Base-by-base conservation (phyloP, 2,113 vertebrate genomes). In the Anarrhichthys ocellatus region DNA sequence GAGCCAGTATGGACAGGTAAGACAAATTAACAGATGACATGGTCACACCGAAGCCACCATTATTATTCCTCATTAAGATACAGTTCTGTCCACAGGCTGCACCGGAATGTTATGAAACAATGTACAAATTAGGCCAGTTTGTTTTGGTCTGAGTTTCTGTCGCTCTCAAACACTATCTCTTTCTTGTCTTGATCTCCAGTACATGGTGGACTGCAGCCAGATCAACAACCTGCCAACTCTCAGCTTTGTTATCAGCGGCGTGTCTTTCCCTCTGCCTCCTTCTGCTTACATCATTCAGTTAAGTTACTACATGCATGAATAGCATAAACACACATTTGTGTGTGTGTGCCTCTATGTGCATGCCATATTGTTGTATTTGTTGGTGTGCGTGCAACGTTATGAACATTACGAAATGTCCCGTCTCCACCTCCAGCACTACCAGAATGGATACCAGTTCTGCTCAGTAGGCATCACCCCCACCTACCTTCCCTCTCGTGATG, bases 161-260 rank as follows among this genome's bases (percentile, higher is more conserved):
- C 9, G 6, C 15, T 72, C 38, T 71, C 27, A 74, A 32, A 40
- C 65, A 38, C 9, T 34, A 2, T 74, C 2, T 44, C 24, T 46
- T 44, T 66, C 40, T 42, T 71, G 14, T 67, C 18, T 81, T 64
- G 32, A n/a, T 76, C 56, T 87, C 9, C n/a, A 94, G 93, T 94
- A 93, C 5, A 46, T 69, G 17, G 92, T 94, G 66, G 82, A 84
- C 86, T 95, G 92, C 69, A 80, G 76, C 83, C 66, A 82, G 73
- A 7, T 87, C 17, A 69, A 73, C 64, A 94, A 71, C 87, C 42
- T 94, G 68, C 93, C 95, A 9, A 93, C 92, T 48, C 40, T 95
- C 64, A 81, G 11, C 82, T 95, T 95, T 68, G 75, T 74, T 34
- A 90, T 94, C 78, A 91, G 62, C 3, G 92, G 91, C 18, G 36